Evolutionary conservation across 2,113 vertebrate species (phyloP).

Genomic region (Dipodomys merriami): DNA sequence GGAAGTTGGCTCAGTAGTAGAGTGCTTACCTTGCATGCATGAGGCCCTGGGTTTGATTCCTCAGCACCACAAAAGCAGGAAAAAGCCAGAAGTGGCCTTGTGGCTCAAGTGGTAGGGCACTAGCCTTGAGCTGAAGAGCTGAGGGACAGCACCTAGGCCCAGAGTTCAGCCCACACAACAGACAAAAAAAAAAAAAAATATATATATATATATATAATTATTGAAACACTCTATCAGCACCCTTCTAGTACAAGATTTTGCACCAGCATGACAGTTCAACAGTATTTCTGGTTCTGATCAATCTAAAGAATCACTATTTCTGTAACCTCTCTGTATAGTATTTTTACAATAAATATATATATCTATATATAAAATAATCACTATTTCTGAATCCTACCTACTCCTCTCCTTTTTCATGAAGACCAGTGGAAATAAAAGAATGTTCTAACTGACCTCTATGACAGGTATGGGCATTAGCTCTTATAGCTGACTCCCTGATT

Average conservation of each 20-base stretch:
- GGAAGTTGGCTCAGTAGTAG: too few species aligned
- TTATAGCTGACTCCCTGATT: neutral
- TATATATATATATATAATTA: neutral
- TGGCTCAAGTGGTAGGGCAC: too few species aligned
- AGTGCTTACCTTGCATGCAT: too few species aligned
- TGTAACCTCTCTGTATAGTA: too few species aligned
- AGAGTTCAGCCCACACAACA: too few species aligned
- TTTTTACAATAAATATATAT: too few species aligned
- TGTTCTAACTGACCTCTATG: neutral
- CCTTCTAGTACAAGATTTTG: neutral
- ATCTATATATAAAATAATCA: neutral
- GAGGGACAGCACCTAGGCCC: too few species aligned
- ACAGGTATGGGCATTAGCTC: neutral
- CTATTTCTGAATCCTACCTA: neutral
- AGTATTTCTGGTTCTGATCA: slow-evolving; percentile 1
- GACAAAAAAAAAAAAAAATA: too few species aligned
- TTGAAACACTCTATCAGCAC: neutral
- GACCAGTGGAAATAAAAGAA: neutral
- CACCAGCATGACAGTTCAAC: neutral
- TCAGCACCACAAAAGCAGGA: too few species aligned
- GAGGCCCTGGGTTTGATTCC: too few species aligned
- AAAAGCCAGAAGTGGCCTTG: too few species aligned
- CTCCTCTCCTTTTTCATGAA: neutral
- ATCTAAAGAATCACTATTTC: neutral
- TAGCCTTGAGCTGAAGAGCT: too few species aligned